Base-by-base conservation (phyloP, 1,140 invertebrate species). In the Zaprionus kolodkinae region DNA sequence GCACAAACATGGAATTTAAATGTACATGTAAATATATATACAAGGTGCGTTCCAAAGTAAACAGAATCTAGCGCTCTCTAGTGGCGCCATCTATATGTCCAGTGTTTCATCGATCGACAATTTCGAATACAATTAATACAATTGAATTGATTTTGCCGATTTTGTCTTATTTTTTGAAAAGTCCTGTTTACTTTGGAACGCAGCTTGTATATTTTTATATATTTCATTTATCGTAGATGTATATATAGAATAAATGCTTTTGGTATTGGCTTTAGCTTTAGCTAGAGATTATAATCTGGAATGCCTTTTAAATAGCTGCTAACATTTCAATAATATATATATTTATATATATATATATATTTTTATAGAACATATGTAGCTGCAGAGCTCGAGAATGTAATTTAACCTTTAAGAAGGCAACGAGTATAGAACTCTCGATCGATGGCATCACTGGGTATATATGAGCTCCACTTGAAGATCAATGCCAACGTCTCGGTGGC, bases 361-460 rank as follows among this genome's bases (percentile, higher is more conserved):
- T 61, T 69, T 79, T 71, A 60, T 59, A 57, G 17, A 67, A 59
- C 7, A n/a, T n/a, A n/a, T n/a, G 40, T 45, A 43, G 40, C 40
- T 43, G 55, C 30, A 27, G 10, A 66, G 60, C 30, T 38, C 64
- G 13, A 38, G 61, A 13, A 62, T 17, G 12, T 48, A 17, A 13
- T 12, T 64, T 76, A 88, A 50, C 81, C 91, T 66, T 92, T 92
- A 17, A 92, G 72, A 43, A 92, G 69, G 65, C 91, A 92, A 21
- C 90, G 79, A 11, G 84, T 87, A 50, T 91, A 92, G 48, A 92
- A 92, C 55, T 92, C 87, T n/a, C 91, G 77, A 68, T 92, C 91
- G 27, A 92, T 91, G 30, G 91, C 91, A 79, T 92, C 91, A 61
- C 91, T 92, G 13, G 91, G 87, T 75, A 92, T 92, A 64, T 81